phyloP scores from a whole-genome alignment of 37 sponge, comb jelly and placozoan species.

The Diacarnus erythraeanus region DNA sequence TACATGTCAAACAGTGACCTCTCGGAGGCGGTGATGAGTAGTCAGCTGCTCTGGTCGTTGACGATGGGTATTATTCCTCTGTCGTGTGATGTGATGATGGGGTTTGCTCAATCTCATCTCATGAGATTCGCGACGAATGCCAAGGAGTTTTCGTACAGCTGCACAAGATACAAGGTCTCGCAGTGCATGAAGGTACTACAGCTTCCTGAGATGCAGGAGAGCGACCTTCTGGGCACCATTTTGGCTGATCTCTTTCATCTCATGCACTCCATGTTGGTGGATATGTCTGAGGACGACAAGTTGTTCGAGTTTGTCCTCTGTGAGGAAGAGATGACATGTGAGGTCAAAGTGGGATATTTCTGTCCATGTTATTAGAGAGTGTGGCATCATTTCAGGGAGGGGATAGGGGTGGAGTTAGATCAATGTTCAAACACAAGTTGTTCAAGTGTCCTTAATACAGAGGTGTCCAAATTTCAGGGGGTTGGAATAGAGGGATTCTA shows the following conservation, averaged over 20 bases:
- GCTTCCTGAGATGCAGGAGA: slow-evolving; percentile 10
- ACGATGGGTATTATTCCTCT: slow-evolving; percentile 7
- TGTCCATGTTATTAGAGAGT: no score
- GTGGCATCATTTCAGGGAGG: no score
- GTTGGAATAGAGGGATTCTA: no score
- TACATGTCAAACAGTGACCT: background rate
- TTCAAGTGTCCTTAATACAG: no score
- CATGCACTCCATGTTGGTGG: slow-evolving; percentile 29
- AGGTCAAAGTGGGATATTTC: no score
- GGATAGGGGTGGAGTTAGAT: no score
- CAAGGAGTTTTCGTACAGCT: slow-evolving; percentile 10
- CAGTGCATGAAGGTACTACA: slow-evolving; percentile 17
- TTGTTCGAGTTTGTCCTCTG: background rate
- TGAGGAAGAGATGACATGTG: background rate
- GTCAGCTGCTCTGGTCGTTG: background rate
- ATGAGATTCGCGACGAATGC: slow-evolving; percentile 10
- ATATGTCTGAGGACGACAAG: background rate
- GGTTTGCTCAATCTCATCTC: slow-evolving; percentile 21
- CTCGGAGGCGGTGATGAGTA: background rate
- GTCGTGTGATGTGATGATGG: slow-evolving; percentile 32
- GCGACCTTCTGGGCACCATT: slow-evolving; percentile 28
- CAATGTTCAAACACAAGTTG: no score
- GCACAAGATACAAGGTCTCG: slow-evolving; percentile 10
- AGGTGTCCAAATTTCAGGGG: no score
- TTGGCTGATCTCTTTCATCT: slow-evolving; percentile 39